phyloP scores from a whole-genome alignment of 1,140 invertebrate genomes.

The Ganaspis sp. region DNA sequence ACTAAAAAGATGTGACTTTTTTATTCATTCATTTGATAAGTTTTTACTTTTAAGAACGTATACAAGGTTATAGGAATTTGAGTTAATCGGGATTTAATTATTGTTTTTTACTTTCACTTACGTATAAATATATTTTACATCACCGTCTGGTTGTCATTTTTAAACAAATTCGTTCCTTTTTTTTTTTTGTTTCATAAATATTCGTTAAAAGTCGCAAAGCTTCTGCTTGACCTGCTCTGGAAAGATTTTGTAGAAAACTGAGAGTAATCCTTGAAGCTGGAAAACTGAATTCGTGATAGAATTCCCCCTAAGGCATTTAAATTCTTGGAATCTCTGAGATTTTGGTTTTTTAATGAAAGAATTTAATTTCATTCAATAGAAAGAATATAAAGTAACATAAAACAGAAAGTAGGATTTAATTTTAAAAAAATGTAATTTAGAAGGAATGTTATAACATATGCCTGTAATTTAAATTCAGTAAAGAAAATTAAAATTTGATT shows the following conservation, averaged over 20 bases:
- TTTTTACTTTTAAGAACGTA: no score
- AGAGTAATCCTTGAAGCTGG: conserved; percentile 1
- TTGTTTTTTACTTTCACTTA: no score
- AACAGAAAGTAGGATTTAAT: no score
- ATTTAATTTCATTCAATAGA: background rate
- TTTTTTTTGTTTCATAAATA: background rate
- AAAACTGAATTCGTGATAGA: background rate
- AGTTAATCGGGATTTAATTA: no score
- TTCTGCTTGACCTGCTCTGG: background rate
- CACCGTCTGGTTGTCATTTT: background rate
- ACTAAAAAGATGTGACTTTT: no score
- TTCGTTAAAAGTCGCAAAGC: background rate
- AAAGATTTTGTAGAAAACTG: background rate
- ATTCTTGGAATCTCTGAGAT: background rate
- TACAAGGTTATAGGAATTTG: no score
- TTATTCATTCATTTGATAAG: no score
- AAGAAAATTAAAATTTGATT: no score
- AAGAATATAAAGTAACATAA: background rate
- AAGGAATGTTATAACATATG: no score
- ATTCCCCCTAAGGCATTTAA: background rate
- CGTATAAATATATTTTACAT: no score
- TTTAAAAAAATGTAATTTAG: no score
- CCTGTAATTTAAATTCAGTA: background rate
- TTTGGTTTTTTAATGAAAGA: no score
- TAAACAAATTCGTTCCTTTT: background rate